A percentile compares a stretch with the other conserved stretches of the same genome.
These are phyloP conservation scores for Plumapathes pennacea DNA, from an alignment of 92 coral and sea anemone species.

Conservation along the genomic window DNA sequence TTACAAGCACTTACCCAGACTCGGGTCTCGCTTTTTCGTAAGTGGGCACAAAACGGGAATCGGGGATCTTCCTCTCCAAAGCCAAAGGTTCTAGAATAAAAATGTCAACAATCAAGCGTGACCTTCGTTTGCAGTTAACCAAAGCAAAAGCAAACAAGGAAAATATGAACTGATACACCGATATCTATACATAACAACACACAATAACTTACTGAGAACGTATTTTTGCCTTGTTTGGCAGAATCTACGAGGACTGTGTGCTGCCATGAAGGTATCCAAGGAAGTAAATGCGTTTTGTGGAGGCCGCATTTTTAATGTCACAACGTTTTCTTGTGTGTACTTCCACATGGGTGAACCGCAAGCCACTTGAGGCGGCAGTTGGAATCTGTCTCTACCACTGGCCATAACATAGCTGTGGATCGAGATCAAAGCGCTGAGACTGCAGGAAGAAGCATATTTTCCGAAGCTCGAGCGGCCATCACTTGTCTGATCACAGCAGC, in stretches of 20 bases:
- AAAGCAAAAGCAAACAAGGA: background rate
- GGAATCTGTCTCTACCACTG: constrained; percentile 58
- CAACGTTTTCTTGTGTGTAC: constrained; percentile 73
- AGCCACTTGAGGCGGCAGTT: constrained; percentile 57
- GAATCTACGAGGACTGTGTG: constrained; percentile 90
- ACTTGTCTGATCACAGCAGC: too few species aligned
- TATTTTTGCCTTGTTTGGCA: constrained; percentile 89
- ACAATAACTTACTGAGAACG: constrained; percentile 69
- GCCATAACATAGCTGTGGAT: constrained; percentile 73
- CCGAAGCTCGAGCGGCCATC: too few species aligned
- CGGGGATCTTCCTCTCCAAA: constrained; percentile 71
- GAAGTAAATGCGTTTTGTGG: constrained; percentile 78
- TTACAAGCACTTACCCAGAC: constrained; percentile 44
- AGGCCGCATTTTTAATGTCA: constrained; percentile 77
- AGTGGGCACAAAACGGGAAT: constrained; percentile 63
- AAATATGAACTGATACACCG: background rate
- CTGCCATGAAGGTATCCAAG: constrained; percentile 94
- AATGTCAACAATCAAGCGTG: too few species aligned
- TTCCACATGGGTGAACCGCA: constrained; percentile 85
- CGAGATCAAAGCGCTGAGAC: constrained; percentile 25
- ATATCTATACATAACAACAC: background rate
- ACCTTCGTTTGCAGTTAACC: too few species aligned
- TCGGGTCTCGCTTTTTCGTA: constrained; percentile 47
- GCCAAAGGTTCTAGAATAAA: constrained; percentile 73
- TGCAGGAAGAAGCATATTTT: constrained; percentile 17